A percentile compares a stretch with the other conserved stretches of the same genome.
These are phyloP conservation scores for Tyrophagus putrescentiae DNA, from an alignment of 1,140 invertebrate species.

Conservation along the genomic window DNA sequence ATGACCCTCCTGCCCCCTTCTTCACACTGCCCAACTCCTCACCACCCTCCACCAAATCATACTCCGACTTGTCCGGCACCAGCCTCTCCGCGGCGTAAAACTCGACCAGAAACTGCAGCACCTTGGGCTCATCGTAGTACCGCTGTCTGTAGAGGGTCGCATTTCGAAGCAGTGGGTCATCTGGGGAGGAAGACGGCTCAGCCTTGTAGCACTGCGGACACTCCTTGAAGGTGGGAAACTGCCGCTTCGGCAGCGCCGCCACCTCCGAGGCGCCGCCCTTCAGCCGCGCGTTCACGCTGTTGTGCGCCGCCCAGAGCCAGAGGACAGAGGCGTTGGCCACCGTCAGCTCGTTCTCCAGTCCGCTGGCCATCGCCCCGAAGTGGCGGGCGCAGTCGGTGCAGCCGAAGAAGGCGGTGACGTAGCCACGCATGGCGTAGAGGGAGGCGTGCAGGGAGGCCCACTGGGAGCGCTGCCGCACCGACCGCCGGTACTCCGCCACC, in stretches of 20 bases:
- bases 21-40: neutral
- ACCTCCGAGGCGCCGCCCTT: constrained; percentile 77
- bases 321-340: constrained; percentile 57
- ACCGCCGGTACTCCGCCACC: constrained; percentile 46
- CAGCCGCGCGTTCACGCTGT: constrained; percentile 73
- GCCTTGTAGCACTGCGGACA: constrained; percentile 49
- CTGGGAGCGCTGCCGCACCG: constrained; percentile 31
- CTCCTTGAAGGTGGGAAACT: constrained; percentile 56
- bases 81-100: constrained; percentile 1
- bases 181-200: neutral
- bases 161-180: neutral
- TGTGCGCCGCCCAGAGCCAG: constrained; percentile 90
- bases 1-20: neutral
- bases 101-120: constrained; percentile 15
- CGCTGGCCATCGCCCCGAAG: constrained; percentile 58
- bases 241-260: constrained; percentile 67
- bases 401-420: constrained; percentile 83
- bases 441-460: constrained; percentile 42
- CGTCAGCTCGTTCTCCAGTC: constrained; percentile 45
- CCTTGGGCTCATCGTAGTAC: constrained; percentile 7
- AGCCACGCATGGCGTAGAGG: constrained; percentile 65
- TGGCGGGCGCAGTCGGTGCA: constrained; percentile 73
- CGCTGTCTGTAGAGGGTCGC: neutral
- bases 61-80: neutral
- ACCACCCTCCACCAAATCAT: neutral